Base-by-base conservation (phyloP, 2,888 invertebrate genomes). In the Lymantria monacha region DNA sequence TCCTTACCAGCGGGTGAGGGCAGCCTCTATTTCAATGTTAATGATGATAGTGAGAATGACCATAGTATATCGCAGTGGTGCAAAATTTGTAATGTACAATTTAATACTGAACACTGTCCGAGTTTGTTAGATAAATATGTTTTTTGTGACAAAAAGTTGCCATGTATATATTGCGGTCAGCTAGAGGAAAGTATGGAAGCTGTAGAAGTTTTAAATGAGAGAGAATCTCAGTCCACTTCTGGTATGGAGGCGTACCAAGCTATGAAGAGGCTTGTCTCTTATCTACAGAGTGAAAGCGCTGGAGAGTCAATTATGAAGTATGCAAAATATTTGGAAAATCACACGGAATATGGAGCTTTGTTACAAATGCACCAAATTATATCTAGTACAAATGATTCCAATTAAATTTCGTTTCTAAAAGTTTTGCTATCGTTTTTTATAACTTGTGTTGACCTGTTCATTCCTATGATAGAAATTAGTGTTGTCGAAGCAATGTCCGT, bases 201-300 rank as follows among this genome's bases (percentile, higher is more conserved):
- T 33, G 56, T 53, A 46, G 63, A 70, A 55, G 46, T 70, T 1
- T 46, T 67, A 48, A 51, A 44, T 46, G 51, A 55, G 31, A 69
- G 57, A 53, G 42, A 44, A 3, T 52, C 55, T 15, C 57, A 57
- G 37, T 30, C 69, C 12, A 57, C 63, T 30, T 72, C 74, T 10
- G 65, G 69, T 36, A 62, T 74, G 40, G 70, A 76, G 44, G 76
- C 77, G 12, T 76, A 70, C 49, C 74, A 76, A 59, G 78, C 79
- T 36, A 74, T 76, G 55, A 75, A 73, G 57, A 72, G 76, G 50
- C 64, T 79, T 15, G 55, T 74, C 14, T 67, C 68, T 9, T 77
- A 77, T 50, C 47, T 77, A 40, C 74, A 79, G 57, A 67, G 72
- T 14, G 69, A 75, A 45, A 55, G 55, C 53, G 72, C 72, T 22